Percentiles rank a stretch among this genome's conserved stretches.
phyloP scores from a whole-genome alignment of 37 sponge, comb jelly and placozoan genomes.

The Petrosia ficiformis region DNA sequence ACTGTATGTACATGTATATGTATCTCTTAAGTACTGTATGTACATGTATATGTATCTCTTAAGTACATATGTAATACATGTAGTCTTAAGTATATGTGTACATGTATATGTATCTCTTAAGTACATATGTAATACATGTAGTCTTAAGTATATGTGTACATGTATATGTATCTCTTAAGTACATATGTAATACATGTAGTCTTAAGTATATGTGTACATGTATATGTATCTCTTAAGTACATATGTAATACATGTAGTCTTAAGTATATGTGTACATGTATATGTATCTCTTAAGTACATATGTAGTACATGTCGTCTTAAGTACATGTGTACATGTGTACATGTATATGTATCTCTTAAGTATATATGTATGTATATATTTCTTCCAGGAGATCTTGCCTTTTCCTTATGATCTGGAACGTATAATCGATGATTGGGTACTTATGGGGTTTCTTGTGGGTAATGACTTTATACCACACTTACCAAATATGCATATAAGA shows the following conservation, averaged over 20 bases:
- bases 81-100: not conserved
- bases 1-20: not conserved
- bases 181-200: not conserved
- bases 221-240: not conserved
- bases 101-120: not conserved
- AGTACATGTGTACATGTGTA: not conserved
- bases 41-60: not conserved
- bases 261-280: not conserved
- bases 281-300: not conserved
- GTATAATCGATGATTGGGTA: slow-evolving; percentile 96
- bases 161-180: not conserved
- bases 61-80: not conserved
- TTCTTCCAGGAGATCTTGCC: slow-evolving; percentile 51
- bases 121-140: not conserved
- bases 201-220: not conserved
- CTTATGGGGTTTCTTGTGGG: slow-evolving; percentile 96
- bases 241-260: not conserved
- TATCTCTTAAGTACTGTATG: no score
- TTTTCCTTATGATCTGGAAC: slow-evolving; percentile 87
- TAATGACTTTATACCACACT: slow-evolving; percentile 96
- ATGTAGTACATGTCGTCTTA: not conserved
- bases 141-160: not conserved
- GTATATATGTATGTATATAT: not conserved
- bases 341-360: not conserved
- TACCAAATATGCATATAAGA: slow-evolving; percentile 93